These are phyloP conservation scores for Ostrea edulis DNA, from an alignment of 1,140 invertebrate genomes.

Conservation along the genomic window DNA sequence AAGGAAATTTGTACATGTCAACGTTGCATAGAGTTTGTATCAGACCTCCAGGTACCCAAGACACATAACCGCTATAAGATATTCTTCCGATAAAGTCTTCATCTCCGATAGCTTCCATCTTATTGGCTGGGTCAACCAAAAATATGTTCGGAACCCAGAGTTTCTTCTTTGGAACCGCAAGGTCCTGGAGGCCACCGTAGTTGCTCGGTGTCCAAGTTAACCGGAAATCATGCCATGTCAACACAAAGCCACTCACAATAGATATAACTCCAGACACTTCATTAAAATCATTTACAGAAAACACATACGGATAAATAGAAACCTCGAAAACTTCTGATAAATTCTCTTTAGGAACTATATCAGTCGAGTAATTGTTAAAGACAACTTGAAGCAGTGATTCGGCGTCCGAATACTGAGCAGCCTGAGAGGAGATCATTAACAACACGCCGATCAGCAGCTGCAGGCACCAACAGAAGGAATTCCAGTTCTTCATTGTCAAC, in stretches of 20 bases:
- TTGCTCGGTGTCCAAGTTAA: slow-evolving; percentile 33
- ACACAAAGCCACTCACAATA: background rate
- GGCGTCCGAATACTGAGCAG: background rate
- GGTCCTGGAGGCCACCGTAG: background rate
- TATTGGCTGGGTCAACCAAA: slow-evolving; percentile 14
- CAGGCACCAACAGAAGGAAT: background rate
- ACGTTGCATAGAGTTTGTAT: slow-evolving; percentile 14
- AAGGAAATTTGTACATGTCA: slow-evolving; percentile 46
- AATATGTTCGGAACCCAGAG: slow-evolving; percentile 42
- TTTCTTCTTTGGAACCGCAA: background rate
- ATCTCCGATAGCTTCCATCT: background rate
- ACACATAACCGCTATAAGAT: background rate
- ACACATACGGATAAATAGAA: background rate
- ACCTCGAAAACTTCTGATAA: background rate
- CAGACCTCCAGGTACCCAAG: background rate
- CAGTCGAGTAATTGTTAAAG: slow-evolving; percentile 9
- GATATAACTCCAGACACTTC: slow-evolving; percentile 27
- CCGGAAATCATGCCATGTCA: slow-evolving; percentile 31
- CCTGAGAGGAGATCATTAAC: background rate
- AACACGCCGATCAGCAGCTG: background rate
- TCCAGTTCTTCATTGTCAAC: background rate
- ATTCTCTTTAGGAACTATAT: background rate
- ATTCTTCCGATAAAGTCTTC: background rate
- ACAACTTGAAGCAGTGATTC: slow-evolving; percentile 9
- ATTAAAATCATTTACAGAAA: slow-evolving; percentile 40